phyloP scores from a whole-genome alignment of 2,888 invertebrate species.

The Euphydryas editha region DNA sequence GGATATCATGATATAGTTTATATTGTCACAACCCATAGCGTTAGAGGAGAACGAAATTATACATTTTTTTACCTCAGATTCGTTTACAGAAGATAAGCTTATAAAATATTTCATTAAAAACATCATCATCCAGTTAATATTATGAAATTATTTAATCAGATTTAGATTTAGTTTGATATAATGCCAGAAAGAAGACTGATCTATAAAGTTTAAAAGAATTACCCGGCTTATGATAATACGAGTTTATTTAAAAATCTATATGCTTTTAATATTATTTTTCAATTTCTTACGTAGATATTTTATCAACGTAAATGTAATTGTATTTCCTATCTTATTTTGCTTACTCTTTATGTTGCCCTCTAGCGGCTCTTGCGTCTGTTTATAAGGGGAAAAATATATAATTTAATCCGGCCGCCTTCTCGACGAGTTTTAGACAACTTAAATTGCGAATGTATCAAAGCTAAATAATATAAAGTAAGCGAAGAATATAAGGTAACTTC shows the following conservation, averaged over 20 bases:
- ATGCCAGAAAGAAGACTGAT: no score
- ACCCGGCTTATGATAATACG: no score
- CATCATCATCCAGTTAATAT: no score
- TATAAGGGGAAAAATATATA: conserved; percentile 67
- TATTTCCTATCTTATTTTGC: conserved; percentile 1
- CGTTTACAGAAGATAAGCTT: no score
- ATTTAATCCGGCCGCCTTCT: conserved; percentile 71
- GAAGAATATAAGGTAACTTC: conserved; percentile 74
- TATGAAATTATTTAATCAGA: no score
- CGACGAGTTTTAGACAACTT: conserved; percentile 78
- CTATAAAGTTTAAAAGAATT: no score
- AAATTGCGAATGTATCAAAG: conserved; percentile 82
- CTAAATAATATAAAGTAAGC: conserved; percentile 78
- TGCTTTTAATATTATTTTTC: not conserved
- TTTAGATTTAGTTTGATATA: no score
- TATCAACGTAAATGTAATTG: not conserved
- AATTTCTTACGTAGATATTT: not conserved
- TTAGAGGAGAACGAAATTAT: no score
- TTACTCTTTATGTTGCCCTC: conserved; percentile 1
- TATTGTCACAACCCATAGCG: no score
- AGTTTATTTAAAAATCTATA: not conserved
- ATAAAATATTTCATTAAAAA: no score
- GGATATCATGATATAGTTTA: no score
- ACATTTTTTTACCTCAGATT: no score
- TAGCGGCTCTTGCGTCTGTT: conserved; percentile 41